Evolutionary conservation across 2,797 vertebrate genomes (phyloP).

Genomic region (Amblyraja radiata): DNA sequence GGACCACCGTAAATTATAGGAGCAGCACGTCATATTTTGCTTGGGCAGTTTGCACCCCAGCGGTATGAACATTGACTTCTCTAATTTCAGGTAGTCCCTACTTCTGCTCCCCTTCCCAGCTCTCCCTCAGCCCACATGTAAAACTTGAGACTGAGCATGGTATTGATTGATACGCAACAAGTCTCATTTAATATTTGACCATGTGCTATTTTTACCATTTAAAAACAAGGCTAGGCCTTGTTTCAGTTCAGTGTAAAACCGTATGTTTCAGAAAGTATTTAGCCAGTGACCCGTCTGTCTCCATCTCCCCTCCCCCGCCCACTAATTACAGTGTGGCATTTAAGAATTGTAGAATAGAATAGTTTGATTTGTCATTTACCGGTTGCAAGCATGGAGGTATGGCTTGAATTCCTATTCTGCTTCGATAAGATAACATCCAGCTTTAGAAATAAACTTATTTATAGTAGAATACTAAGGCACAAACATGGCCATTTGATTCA

Average conservation of each 20-base stretch:
- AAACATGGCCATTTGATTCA: neutral
- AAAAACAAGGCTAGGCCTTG: neutral
- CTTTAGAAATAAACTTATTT: neutral
- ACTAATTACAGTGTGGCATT: neutral
- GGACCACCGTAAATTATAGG: too few relatives aligned
- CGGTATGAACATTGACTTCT: too few relatives aligned
- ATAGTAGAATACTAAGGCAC: neutral
- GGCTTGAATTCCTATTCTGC: neutral
- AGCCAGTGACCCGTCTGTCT: too few relatives aligned
- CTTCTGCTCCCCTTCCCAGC: too few relatives aligned
- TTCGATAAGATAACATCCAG: neutral
- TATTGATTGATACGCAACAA: neutral
- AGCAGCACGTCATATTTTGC: too few relatives aligned
- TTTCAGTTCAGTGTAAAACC: neutral
- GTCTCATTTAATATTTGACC: slow-evolving; percentile 5
- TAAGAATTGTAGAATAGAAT: neutral
- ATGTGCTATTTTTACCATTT: neutral
- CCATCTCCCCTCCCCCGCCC: too few relatives aligned
- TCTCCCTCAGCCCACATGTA: neutral
- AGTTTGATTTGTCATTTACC: neutral
- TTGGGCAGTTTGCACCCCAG: too few relatives aligned
- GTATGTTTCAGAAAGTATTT: slow-evolving; percentile 13
- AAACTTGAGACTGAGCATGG: neutral
- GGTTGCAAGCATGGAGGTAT: neutral
- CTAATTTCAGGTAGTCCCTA: too few relatives aligned